Evolutionary conservation across 1,140 invertebrate genomes (phyloP), one percentile per base, ranked within the genome.

Genomic region (Pseudoatta argentina): DNA sequence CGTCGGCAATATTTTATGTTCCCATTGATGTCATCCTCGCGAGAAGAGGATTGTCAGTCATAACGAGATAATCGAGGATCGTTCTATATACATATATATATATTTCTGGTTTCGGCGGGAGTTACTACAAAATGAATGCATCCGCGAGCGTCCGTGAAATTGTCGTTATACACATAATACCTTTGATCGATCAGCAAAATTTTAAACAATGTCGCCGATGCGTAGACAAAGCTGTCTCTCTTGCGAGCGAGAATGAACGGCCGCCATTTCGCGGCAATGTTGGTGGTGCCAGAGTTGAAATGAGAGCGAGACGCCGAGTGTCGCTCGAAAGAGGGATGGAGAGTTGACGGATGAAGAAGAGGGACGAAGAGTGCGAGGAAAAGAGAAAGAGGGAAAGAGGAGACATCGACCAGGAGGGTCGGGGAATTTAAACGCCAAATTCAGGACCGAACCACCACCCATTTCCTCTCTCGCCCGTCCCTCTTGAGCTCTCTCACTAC

Each of bases 251-350:
- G 83, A 91, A 91, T 77, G 87, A 89, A 90, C 89, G 79, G 83
- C 89, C 89, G 91, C 91, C 93, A 91, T 92, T 93, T 92, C 91
- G 91, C 88, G 91, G 89, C 88, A 67, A 75, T 78, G 86, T 27
- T 64, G 76, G 64, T n/a, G 61, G 27, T 55, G 44, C 21, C 67
- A 55, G 77, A 57, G 78, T 83, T 71, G 72, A 87, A 66, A 27
- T 66, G 75, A 48, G 72, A 64, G 76, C 48, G 78, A 73, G 85
- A 79, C 59, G 59, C 21, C 39, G 53, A 53, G 71, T 39, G 39
- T 24, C 21, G 63, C 27, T 67, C 3, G 48, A 39, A 71, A 79
- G 21, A 55, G 57, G 75, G 75, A 66, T 55, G 72, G 81, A 78
- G n/a, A 81, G 51, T 14, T 39, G 30, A 27, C n/a, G 30, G 21